Base-by-base conservation (phyloP, 2,888 invertebrate species). In the Exephanes ischioxanthus region DNA sequence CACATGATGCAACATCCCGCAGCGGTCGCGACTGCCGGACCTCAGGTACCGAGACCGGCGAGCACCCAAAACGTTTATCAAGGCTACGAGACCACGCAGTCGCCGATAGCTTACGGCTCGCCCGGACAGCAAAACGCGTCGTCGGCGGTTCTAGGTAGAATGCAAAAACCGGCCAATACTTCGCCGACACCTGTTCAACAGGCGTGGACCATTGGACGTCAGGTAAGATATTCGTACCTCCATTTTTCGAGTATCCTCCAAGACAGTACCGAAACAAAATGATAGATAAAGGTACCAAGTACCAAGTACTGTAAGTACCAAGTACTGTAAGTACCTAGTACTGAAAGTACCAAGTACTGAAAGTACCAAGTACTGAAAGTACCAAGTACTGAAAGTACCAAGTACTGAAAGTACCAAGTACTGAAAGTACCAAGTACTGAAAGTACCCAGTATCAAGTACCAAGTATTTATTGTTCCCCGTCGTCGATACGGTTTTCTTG, bases 1-100 rank as follows among this genome's bases (percentile, higher is more conserved):
- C 95, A 94, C 82, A 95, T 95, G 95, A 95, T 95, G 92, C 95
- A 94, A 61, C 94, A 94, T 88, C 92, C 94, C 45, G 91, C 92
- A 3, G 90, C 92, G 33, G 93, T 94, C 58, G 91, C 93, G 19
- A 88, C 92, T 85, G 91, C 94, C 85, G 93, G 93, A 87, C 95
- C 95, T 75, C 95, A 95, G 92, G 94, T 95, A 90, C 95, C 96
- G 86, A 95, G 97, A 89, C 96, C 97, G 41, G 95, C 95, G 75
- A 97, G 97, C 89, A 95, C 96, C 73, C 97, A 97, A 92, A 96
- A 96, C 89, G 96, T 97, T 30, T 97, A 97, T 91, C 96, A 95
- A 87, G 95, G 94, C 76, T 97, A 97, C 88, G 98, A 97, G 94
- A 95, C 97, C 48, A 97, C 97, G 78, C 96, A 97, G 75, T 97